Conservation (phyloP, 2,888 invertebrate genomes). For the Conops quadrifasciatus region DNA sequence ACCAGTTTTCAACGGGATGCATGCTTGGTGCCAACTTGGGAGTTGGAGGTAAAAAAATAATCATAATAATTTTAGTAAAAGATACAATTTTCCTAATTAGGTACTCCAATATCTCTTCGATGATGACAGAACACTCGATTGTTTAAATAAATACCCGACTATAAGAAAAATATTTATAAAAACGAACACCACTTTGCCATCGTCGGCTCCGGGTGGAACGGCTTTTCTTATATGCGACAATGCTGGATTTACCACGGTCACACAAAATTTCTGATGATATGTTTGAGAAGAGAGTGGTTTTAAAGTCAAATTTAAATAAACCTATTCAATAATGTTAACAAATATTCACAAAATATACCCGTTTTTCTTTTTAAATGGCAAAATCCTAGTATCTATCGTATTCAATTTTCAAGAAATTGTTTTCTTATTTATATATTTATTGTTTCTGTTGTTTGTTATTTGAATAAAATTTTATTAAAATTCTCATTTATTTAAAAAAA, state of each 20-base stretch:
- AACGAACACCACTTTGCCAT: constrained; percentile 9
- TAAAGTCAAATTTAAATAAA: not conserved
- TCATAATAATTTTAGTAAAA: not conserved
- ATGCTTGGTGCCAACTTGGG: not conserved
- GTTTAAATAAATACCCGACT: not conserved
- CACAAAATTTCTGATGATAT: not conserved
- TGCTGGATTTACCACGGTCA: not conserved
- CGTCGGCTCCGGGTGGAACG: constrained; percentile 1
- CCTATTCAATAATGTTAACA: not conserved
- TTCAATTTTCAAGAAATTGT: not conserved
- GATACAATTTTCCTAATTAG: not conserved
- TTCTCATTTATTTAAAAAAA: constrained; percentile 12
- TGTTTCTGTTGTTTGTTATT: no score
- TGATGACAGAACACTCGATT: not conserved
- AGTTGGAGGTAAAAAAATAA: constrained; percentile 2
- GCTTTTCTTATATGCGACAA: no score
- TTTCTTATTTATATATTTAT: no score
- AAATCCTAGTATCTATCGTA: not conserved
- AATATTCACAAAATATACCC: not conserved
- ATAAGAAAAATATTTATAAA: constrained; percentile 17
- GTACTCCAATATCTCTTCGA: not conserved
- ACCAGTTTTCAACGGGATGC: not conserved
- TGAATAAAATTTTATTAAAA: constrained; percentile 14
- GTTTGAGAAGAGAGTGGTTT: no score
- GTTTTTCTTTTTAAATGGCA: constrained; percentile 9